These are phyloP conservation scores for Rhinogobio ventralis DNA, from an alignment of 2,797 vertebrate species.

Conservation along the genomic window DNA sequence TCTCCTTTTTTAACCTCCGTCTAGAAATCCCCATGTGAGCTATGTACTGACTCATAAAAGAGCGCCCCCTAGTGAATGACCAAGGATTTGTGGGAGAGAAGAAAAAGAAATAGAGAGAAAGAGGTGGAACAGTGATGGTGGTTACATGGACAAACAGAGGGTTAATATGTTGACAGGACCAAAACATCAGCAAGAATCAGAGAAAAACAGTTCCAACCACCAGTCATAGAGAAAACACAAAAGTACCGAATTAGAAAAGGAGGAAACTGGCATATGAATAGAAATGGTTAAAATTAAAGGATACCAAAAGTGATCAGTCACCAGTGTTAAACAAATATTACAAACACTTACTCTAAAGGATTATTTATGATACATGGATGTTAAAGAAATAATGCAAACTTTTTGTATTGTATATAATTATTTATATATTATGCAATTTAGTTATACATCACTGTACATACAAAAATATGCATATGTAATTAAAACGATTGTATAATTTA, in stretches of 20 bases:
- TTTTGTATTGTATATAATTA: background rate
- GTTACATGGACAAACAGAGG: constrained; percentile 59
- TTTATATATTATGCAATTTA: background rate
- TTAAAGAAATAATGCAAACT: background rate
- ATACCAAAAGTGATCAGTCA: background rate
- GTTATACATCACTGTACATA: background rate
- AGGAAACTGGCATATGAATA: constrained; percentile 8
- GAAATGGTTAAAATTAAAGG: background rate
- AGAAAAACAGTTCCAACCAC: constrained; percentile 42
- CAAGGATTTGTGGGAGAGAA: constrained; percentile 56
- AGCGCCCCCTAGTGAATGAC: constrained; percentile 66
- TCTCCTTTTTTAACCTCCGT: constrained; percentile 68
- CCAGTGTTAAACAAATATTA: constrained; percentile 14
- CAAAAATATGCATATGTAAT: background rate
- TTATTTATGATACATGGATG: background rate
- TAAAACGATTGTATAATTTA: background rate
- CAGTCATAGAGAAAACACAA: constrained; percentile 6
- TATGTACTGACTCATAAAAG: constrained; percentile 72
- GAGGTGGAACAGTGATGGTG: constrained; percentile 56
- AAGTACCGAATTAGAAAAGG: constrained; percentile 12
- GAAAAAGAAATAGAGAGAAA: constrained; percentile 47
- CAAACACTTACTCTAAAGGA: background rate
- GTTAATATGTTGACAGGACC: constrained; percentile 52
- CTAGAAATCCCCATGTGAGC: constrained; percentile 70
- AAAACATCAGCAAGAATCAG: constrained; percentile 50